A percentile compares a stretch with the other conserved stretches of the same genome.
Evolutionary conservation across 2,888 invertebrate genomes (phyloP).

Genomic region (Thelaira solivaga): DNA sequence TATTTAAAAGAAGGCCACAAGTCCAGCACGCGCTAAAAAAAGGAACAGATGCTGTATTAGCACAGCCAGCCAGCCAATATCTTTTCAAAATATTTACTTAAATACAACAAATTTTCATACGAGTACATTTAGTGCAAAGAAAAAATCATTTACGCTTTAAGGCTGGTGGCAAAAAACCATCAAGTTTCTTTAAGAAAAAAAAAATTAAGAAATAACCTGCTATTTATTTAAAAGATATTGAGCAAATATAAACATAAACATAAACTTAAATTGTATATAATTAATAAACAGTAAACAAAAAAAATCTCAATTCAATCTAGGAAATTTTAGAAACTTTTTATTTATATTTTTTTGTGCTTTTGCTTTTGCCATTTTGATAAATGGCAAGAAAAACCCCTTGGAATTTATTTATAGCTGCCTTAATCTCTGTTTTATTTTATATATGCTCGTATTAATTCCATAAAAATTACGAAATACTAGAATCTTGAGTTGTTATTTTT

Average conservation of each 20-base stretch:
- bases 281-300: conserved; percentile 39
- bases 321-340: conserved; percentile 15
- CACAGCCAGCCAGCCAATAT: too few species aligned
- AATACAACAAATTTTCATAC: too few species aligned
- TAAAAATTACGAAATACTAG: conserved; percentile 41
- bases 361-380: conserved; percentile 22
- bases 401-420: conserved; percentile 37
- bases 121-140: neutral
- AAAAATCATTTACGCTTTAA: too few species aligned
- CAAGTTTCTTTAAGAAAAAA: conserved; percentile 19
- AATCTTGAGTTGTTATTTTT: conserved; percentile 8
- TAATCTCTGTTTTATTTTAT: conserved; percentile 28
- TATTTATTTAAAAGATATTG: conserved; percentile 27
- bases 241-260: conserved; percentile 44
- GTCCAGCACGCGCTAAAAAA: conserved; percentile 53
- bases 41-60: conserved; percentile 9
- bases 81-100: too few species aligned
- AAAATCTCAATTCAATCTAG: conserved; percentile 10
- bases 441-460: neutral
- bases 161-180: too few species aligned
- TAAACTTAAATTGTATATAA: conserved; percentile 19
- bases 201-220: neutral
- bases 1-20: conserved; percentile 42
- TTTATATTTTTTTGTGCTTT: neutral
- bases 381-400: conserved; percentile 30